phyloP scores from a whole-genome alignment of 2,113 vertebrate species.

The Micronycteris hirsuta region DNA sequence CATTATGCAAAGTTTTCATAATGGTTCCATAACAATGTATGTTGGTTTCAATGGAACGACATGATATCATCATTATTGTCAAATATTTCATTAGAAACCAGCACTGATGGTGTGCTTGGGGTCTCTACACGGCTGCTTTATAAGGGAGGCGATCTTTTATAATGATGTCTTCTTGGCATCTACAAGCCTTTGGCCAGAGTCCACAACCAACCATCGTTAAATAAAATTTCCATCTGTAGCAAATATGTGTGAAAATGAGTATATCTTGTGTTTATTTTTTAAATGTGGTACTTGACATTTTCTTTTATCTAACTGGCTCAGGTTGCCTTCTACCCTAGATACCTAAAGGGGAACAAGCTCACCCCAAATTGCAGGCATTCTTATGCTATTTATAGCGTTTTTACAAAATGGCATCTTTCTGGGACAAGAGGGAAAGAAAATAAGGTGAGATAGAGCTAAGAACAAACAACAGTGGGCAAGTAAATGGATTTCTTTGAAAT shows the following conservation, averaged over 20 bases:
- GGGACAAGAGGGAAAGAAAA: neutral
- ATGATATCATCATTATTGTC: neutral
- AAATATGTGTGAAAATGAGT: conserved; percentile 50
- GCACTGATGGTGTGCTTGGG: neutral
- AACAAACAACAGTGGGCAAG: neutral
- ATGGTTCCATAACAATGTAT: neutral
- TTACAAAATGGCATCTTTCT: neutral
- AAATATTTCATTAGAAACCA: conserved; percentile 17
- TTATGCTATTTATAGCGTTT: neutral
- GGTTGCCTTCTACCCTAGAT: neutral
- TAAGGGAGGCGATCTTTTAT: neutral
- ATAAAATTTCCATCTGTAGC: conserved; percentile 52
- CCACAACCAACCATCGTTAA: conserved; percentile 40
- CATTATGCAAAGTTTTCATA: neutral
- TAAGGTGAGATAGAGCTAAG: neutral
- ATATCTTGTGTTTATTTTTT: conserved; percentile 37
- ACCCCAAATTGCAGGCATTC: neutral
- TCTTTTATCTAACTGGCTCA: conserved; percentile 17
- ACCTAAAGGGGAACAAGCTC: neutral
- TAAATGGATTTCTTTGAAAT: neutral
- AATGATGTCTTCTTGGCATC: conserved; percentile 37
- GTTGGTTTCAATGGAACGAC: neutral
- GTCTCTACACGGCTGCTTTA: neutral
- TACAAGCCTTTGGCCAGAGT: conserved; percentile 38
- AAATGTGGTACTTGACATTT: conserved; percentile 44